Evolutionary conservation across 1,140 invertebrate genomes (phyloP), one percentile per base, ranked within the genome.

Genomic region (Apis laboriosa): DNA sequence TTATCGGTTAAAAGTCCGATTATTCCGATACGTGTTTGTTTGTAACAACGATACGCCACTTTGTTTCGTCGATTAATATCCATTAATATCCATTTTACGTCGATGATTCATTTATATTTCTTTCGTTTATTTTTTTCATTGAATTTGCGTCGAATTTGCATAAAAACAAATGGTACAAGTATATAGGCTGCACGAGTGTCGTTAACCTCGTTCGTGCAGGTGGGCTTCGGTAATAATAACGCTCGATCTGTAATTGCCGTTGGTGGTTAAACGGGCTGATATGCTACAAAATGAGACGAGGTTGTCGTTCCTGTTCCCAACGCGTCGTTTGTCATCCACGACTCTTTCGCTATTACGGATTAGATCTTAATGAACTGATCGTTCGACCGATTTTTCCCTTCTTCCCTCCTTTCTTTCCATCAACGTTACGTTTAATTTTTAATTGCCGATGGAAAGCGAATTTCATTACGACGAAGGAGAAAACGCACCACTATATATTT

Each of bases 201-300:
- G 71, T 84, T 84, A 80, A 80, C 83, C 83, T 61, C 78, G 66
- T 82, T 82, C 66, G 66, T 70, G 78, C 83, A 84, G 83, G 83
- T 84, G 83, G 78, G 53, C 64, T 68, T 58, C 9, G 70, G 61
- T 75, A 79, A 80, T 80, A 79, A 74, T 67, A 84, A 79, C 55
- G 68, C 53, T 60, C 28, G 70, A 66, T 74, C 55, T 43, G 82
- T 84, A 84, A 84, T 84, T 84, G 70, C 71, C 51, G n/a, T 61
- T 55, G 72, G 49, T 84, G 71, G 77, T 80, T 84, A 75, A 84
- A 80, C 83, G 43, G 24, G 58, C 64, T n/a, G 56, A 34, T 60
- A 70, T 60, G 67, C 56, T 28, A 51, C 56, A 28, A 63, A 71
- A 61, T n/a, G 66, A 70, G 43, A 56, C 64, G 49, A 56, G 53